Conservation (phyloP, 2,113 vertebrate genomes). For the Lagopus leucura region DNA sequence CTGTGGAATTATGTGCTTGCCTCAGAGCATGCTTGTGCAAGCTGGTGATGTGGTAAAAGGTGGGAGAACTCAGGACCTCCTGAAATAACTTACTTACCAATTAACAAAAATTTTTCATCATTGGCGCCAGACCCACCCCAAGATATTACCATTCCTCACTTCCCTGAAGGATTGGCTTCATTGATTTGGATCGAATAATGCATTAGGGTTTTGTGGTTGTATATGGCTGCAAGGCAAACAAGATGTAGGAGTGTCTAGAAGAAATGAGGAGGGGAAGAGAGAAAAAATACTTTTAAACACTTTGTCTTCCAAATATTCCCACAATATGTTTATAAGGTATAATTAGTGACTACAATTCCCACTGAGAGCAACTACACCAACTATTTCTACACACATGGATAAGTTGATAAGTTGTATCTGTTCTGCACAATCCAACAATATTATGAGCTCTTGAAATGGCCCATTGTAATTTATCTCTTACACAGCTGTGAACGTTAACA, state of each 20-base stretch:
- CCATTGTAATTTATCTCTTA: background rate
- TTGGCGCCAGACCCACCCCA: background rate
- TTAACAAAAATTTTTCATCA: background rate
- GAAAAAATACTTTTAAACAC: background rate
- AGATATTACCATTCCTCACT: background rate
- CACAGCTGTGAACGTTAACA: background rate
- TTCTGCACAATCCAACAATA: background rate
- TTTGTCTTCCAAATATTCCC: background rate
- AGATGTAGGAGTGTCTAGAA: background rate
- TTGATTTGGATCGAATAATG: background rate
- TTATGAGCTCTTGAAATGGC: background rate
- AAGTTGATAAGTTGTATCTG: background rate
- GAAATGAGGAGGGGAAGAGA: background rate
- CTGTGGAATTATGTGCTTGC: background rate
- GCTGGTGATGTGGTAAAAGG: background rate
- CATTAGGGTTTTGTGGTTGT: background rate
- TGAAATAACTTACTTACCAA: background rate
- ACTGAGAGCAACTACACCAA: background rate
- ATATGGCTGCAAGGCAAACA: background rate
- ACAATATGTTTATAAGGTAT: background rate
- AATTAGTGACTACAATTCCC: background rate
- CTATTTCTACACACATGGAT: background rate
- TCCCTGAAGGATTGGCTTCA: background rate
- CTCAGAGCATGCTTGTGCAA: background rate
- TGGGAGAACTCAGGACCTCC: background rate